These are phyloP conservation scores for Lethenteron camtschaticum DNA, from an alignment of 2,113 vertebrate species.

Conservation along the genomic window DNA sequence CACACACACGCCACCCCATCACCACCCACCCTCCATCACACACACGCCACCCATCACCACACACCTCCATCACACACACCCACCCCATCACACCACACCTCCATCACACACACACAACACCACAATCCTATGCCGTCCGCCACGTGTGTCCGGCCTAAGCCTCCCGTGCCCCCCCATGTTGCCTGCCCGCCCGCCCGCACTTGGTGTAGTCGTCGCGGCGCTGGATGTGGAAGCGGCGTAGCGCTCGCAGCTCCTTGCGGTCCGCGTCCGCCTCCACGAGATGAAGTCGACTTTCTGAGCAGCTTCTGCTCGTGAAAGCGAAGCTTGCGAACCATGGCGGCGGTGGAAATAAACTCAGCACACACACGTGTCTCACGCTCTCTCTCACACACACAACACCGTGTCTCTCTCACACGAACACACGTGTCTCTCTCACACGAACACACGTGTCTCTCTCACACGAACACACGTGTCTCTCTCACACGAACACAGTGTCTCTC, in stretches of 20 bases:
- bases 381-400: no score
- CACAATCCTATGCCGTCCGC: no score
- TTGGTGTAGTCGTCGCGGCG: constrained; percentile 69
- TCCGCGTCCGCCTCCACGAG: constrained; percentile 67
- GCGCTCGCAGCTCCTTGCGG: constrained; percentile 49
- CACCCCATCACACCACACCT: no score
- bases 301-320: constrained; percentile 79
- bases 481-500: background rate
- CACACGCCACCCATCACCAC: no score
- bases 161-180: no score
- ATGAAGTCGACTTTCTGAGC: constrained; percentile 70
- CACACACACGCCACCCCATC: no score
- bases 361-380: background rate
- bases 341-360: background rate
- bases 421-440: background rate
- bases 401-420: no score
- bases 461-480: background rate
- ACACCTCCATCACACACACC: no score
- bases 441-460: background rate
- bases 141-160: no score
- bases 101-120: no score
- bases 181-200: constrained; percentile 17
- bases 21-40: no score
- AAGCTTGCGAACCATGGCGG: constrained; percentile 73
- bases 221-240: constrained; percentile 48